phyloP scores from a whole-genome alignment of 2,113 vertebrate species.

The Speoplatyrhinus poulsoni region DNA sequence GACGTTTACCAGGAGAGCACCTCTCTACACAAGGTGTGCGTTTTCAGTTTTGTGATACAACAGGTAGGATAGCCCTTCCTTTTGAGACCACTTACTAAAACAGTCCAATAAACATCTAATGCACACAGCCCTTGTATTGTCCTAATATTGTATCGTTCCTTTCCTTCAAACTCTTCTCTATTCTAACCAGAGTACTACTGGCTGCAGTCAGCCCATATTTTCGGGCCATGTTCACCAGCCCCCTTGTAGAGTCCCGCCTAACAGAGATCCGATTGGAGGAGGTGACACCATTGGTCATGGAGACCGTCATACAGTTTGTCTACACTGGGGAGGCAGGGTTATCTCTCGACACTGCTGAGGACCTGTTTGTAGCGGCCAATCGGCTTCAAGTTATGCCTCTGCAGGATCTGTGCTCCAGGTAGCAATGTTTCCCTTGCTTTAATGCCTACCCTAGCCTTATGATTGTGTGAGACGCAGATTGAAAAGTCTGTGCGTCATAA shows the following conservation, averaged over 20 bases:
- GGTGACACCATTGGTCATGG: constrained; percentile 79
- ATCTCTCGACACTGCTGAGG: constrained; percentile 79
- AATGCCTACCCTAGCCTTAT: neutral
- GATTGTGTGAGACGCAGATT: too few species aligned
- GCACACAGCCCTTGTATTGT: neutral
- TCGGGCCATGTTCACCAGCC: constrained; percentile 83
- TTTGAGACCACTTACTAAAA: too few species aligned
- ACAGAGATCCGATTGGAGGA: constrained; percentile 82
- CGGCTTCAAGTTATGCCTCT: constrained; percentile 82
- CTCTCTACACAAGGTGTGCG: too few species aligned
- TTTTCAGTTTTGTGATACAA: neutral
- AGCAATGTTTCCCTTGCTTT: neutral
- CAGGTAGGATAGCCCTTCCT: neutral
- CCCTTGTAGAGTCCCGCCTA: constrained; percentile 81
- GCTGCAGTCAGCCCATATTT: constrained; percentile 84
- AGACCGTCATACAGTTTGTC: constrained; percentile 80
- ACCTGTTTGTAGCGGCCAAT: constrained; percentile 82
- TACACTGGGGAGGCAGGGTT: constrained; percentile 81
- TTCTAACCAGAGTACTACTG: constrained; percentile 72
- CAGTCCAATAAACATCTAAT: neutral
- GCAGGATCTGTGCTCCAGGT: constrained; percentile 83
- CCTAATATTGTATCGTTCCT: neutral
- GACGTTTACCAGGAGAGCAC: neutral
- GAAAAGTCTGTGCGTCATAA: too few species aligned
- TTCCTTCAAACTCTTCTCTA: neutral